phyloP scores from a whole-genome alignment of 2,797 vertebrate genomes.

The Sebastes matsubarae region DNA sequence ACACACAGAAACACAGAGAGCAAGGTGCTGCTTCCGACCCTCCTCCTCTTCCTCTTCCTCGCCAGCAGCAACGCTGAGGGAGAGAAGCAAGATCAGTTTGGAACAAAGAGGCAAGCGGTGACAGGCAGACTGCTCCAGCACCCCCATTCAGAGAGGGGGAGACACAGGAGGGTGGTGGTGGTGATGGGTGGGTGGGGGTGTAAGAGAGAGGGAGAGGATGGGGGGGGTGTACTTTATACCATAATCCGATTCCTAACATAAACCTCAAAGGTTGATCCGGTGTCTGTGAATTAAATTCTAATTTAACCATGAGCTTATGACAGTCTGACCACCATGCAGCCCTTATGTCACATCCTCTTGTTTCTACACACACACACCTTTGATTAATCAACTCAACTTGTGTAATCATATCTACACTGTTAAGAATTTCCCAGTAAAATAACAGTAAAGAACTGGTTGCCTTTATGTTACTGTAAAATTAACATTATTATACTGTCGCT shows the following conservation, averaged over 20 bases:
- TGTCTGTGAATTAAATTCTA: constrained; percentile 64
- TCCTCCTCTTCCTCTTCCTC: constrained; percentile 17
- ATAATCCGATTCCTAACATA: constrained; percentile 76
- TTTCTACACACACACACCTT: neutral
- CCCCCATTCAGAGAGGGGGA: constrained; percentile 64
- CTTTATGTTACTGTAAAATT: too few species aligned
- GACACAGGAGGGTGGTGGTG: constrained; percentile 18
- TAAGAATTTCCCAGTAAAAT: too few species aligned
- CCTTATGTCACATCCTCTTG: neutral
- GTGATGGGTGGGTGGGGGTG: constrained; percentile 13
- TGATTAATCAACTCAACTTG: neutral
- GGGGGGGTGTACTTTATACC: constrained; percentile 52
- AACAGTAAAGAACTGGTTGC: too few species aligned
- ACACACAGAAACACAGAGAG: neutral
- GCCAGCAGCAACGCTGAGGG: constrained; percentile 58
- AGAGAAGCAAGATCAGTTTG: constrained; percentile 71
- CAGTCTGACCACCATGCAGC: constrained; percentile 39
- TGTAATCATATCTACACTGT: neutral
- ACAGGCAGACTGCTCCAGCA: constrained; percentile 75
- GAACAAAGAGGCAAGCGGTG: constrained; percentile 82
- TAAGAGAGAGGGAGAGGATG: neutral
- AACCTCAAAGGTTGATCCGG: constrained; percentile 71
- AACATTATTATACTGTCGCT: too few species aligned
- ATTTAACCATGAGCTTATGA: constrained; percentile 52
- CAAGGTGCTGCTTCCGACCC: constrained; percentile 61